Base-by-base conservation (phyloP, 2,888 invertebrate species). In the Drosophila phalerata region DNA sequence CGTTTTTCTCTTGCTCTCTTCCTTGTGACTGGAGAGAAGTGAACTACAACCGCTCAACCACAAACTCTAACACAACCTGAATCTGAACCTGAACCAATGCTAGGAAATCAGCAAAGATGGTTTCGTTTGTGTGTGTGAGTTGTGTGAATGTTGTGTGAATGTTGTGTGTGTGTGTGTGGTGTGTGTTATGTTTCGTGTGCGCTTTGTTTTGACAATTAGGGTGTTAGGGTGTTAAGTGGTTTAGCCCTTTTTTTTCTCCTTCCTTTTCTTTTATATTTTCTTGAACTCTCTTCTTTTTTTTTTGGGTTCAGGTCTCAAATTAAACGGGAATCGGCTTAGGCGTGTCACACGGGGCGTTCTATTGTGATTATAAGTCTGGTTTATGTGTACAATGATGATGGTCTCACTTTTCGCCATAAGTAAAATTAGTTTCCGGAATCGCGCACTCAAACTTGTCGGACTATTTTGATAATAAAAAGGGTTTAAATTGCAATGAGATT, bases 181-280 rank as follows among this genome's bases (percentile, higher is more conserved):
- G 19, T 68, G 68, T 72, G 70, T 40, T 76, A 34, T 76, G 83
- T 77, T 69, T 79, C 73, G 80, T 86, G 69, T 78, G 62, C 69
- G 71, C 83, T 83, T 83, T 89, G 90, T 90, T 88, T 86, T 88
- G 88, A 90, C 88, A 88, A 88, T 88, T 90, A 88, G 90, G 88
- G 89, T 89, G 86, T 89, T 86, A 85, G 87, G 87, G 89, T 90
- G 88, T 90, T 88, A 88, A 88, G 88, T 90, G 88, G 88, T 90
- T 90, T 87, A 82, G 79, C 90, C 88, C 88, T 89, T 87, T 75
- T 85, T 77, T 69, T 67, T 51, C 42, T 57, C 11, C 57, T 57
- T 17, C 38, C 25, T 38, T 30, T 51, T 19, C 42, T 38, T 15
- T 22, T 10, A n/a, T 37, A 30, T 30, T 28, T 25, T 15, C 45